Conservation (phyloP, 2,888 invertebrate genomes). For the Idaea dimidiata region DNA sequence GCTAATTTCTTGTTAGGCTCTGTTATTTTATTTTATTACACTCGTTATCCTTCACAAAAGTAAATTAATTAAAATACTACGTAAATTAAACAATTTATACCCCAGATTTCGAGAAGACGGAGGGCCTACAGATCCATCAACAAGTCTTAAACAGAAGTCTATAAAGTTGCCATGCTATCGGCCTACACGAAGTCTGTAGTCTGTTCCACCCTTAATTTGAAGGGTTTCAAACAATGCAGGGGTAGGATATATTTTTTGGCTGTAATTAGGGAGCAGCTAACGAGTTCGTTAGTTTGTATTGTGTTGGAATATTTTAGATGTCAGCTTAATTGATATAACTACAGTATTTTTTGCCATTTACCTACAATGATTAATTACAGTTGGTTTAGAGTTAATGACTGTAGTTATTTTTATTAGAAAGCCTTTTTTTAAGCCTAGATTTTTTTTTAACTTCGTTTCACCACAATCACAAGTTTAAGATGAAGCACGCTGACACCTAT, state of each 20-base stretch:
- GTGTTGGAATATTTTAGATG: background rate
- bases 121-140: no score
- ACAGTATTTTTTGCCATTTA: slow-evolving; percentile 11
- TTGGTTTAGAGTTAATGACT: background rate
- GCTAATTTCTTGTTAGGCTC: no score
- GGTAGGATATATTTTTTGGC: slow-evolving; percentile 65
- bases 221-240: slow-evolving; percentile 64
- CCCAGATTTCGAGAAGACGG: no score
- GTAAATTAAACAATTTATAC: no score
- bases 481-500: no score
- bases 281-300: slow-evolving; percentile 48
- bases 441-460: no score
- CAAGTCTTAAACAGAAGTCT: no score
- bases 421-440: no score
- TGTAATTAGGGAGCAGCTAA: slow-evolving; percentile 73
- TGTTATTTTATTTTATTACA: no score
- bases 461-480: no score
- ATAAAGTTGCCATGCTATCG: background rate
- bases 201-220: slow-evolving; percentile 29
- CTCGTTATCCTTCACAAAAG: no score
- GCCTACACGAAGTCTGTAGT: background rate
- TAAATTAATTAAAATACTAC: no score
- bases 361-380: background rate
- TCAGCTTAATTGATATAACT: slow-evolving; percentile 30
- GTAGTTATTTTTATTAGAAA: background rate